Base-by-base conservation (phyloP, 2,113 vertebrate genomes). In the Halichoeres trimaculatus region DNA sequence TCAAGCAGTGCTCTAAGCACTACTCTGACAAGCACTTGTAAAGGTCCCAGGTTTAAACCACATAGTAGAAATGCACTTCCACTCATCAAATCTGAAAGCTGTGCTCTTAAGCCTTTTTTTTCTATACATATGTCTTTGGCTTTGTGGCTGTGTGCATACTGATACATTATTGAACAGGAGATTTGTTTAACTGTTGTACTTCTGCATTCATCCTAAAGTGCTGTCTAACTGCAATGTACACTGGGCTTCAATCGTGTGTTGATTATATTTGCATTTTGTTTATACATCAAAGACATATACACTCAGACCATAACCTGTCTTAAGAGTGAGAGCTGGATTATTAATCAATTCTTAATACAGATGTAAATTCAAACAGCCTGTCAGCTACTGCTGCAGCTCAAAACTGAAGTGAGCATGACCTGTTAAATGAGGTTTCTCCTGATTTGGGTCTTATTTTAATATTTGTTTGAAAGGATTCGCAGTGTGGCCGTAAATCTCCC, bases 391-490 rank as follows among this genome's bases (percentile, higher is more conserved):
- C 57, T 38, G 70, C 16, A 55, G 48, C 70, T 86, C 70, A 41
- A 58, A 73, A 75, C 70, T 70, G 83, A 85, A 74, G 73, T 43
- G 66, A 70, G 78, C 62, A 55, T 80, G 85, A 87, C 70, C 85
- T 68, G 84, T 78, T 78, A 69, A 88, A 86, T 63, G 85, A 87
- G 78, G 64, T 87, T 84, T 74, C 61, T 43, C 67, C 71, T 77
- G 85, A 88, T 93, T 92, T 91, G 88, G 85, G 81, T 81, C 83
- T 91, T 91, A 88, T 94, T 93, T 92, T 90, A 91, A 93, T 93
- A 92, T 93, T 93, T 93, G 87, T 93, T 91, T 92, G 87, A 91
- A 93, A 93, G 89, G 91, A 90, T 93, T 89, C 84, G 85, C 81
- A 65, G 72, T 35, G 80, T 90, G 86, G 78, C 81, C 53, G 81